Evolutionary conservation across 2,113 vertebrate species (phyloP).

Genomic region (Herpetotheres cachinnans): DNA sequence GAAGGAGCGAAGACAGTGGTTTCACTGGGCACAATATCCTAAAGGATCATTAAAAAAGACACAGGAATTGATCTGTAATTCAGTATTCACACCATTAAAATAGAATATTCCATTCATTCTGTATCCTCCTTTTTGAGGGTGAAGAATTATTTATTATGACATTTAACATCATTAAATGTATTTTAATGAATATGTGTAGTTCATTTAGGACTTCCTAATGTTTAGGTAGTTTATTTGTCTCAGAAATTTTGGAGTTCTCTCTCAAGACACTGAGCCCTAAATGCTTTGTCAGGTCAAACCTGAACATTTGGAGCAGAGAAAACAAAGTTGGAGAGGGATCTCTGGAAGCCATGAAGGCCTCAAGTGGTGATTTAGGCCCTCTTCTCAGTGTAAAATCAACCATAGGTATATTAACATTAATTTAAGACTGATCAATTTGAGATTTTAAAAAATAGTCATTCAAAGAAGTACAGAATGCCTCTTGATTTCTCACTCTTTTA

Average conservation of each 20-base stretch:
- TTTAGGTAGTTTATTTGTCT: neutral
- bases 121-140: neutral
- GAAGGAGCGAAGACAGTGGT: neutral
- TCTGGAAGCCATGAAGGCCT: neutral
- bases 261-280: neutral
- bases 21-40: neutral
- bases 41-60: neutral
- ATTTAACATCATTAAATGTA: neutral
- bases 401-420: neutral
- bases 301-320: neutral
- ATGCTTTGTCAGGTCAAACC: neutral
- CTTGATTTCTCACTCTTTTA: conserved; percentile 42
- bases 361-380: neutral
- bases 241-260: neutral
- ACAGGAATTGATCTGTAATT: neutral
- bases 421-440: neutral
- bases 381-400: neutral
- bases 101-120: neutral
- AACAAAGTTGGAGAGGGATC: neutral
- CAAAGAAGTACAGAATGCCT: neutral
- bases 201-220: neutral
- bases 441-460: neutral
- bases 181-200: neutral
- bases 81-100: neutral
- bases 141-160: neutral